Conservation (phyloP, 1,140 invertebrate species). For the Hycleus phaleratus region DNA sequence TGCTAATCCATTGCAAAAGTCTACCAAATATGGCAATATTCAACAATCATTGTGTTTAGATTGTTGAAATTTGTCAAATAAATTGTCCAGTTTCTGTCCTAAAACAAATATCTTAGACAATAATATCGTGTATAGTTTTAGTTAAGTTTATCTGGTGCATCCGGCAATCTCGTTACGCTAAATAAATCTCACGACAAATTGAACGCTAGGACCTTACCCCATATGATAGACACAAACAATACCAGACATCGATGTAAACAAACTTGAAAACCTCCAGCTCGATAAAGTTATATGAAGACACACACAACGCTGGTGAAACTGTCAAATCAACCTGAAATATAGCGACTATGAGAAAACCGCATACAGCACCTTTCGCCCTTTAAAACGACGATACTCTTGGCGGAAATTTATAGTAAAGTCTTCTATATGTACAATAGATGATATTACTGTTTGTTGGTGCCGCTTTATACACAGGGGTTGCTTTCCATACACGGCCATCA, state of each 20-base stretch:
- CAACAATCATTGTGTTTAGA: too few relatives aligned
- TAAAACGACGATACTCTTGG: conserved; percentile 3
- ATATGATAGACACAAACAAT: conserved; percentile 18
- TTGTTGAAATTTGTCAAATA: too few relatives aligned
- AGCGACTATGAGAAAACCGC: conserved; percentile 11
- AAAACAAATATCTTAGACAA: too few relatives aligned
- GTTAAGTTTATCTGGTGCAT: too few relatives aligned
- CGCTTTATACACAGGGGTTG: conserved; percentile 1
- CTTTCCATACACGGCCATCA: background rate
- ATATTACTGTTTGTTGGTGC: conserved; percentile 12
- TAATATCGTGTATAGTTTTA: too few relatives aligned
- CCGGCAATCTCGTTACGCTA: background rate
- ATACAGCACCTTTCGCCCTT: background rate
- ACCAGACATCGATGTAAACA: conserved; percentile 9
- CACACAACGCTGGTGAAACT: conserved; percentile 1
- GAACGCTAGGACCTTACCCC: conserved; percentile 1
- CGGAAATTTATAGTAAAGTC: conserved; percentile 10
- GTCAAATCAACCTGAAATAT: conserved; percentile 19
- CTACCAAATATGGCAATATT: too few relatives aligned
- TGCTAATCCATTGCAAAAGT: too few relatives aligned
- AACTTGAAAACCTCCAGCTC: conserved; percentile 7
- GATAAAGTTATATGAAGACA: conserved; percentile 12
- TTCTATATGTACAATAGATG: conserved; percentile 5
- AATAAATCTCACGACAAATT: conserved; percentile 8
- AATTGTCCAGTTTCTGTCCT: too few relatives aligned